phyloP scores from a whole-genome alignment of 2,113 vertebrate species.

The Sterna hirundo region DNA sequence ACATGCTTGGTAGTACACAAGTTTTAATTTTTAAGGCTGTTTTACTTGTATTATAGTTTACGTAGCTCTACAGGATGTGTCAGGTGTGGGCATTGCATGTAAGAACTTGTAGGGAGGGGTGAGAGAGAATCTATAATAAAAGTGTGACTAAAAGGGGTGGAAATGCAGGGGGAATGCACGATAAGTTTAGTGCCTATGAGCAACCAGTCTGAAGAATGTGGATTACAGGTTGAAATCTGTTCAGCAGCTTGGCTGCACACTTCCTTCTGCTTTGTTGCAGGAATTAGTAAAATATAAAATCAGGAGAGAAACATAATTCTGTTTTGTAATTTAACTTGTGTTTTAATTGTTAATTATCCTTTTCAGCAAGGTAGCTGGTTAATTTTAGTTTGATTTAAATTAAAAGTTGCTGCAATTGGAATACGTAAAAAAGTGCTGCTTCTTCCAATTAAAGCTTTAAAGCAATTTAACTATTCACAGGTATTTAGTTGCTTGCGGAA shows the following conservation, averaged over 20 bases:
- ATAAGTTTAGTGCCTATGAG: not conserved
- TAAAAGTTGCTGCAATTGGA: not conserved
- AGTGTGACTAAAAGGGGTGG: not conserved
- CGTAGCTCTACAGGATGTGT: not conserved
- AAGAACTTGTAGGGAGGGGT: not conserved
- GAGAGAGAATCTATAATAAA: not conserved
- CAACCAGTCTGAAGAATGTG: not conserved
- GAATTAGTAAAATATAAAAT: not conserved
- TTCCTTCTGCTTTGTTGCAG: not conserved
- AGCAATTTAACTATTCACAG: not conserved
- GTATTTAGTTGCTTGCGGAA: slow-evolving; percentile 3
- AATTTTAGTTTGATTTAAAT: not conserved
- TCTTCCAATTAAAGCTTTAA: not conserved
- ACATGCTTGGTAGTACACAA: not conserved
- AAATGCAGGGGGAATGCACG: not conserved
- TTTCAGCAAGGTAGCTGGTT: not conserved
- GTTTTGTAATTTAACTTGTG: not conserved
- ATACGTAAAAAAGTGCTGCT: not conserved
- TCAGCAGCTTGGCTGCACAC: not conserved
- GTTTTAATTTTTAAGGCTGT: not conserved
- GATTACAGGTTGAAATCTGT: not conserved
- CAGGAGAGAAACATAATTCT: not conserved
- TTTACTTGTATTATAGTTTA: not conserved
- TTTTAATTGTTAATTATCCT: not conserved
- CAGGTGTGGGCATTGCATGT: not conserved